Evolutionary conservation across 2,888 invertebrate genomes (phyloP).

Genomic region (Agriotes lineatus): DNA sequence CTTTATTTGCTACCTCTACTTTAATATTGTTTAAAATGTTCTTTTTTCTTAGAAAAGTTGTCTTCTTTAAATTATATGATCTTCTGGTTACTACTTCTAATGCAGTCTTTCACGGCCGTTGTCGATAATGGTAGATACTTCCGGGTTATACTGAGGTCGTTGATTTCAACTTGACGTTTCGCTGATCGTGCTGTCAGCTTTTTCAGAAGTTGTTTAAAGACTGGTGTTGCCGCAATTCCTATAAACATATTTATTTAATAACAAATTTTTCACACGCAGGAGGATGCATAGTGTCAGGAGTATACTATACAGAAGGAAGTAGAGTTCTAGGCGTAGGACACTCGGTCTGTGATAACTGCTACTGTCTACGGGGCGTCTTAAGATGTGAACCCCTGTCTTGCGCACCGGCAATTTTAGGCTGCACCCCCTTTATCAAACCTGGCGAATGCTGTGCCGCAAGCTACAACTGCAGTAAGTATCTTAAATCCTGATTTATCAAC

Average conservation of each 20-base stretch:
- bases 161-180: too few species aligned
- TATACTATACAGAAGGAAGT: constrained; percentile 78
- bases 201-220: too few species aligned
- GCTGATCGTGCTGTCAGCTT: too few species aligned
- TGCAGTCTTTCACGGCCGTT: too few species aligned
- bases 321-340: constrained; percentile 72
- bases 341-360: constrained; percentile 82
- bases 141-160: too few species aligned
- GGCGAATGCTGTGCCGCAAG: constrained; percentile 89
- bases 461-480: constrained; percentile 80
- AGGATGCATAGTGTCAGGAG: constrained; percentile 75
- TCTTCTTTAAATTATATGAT: too few species aligned
- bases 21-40: too few species aligned
- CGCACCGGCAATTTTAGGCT: constrained; percentile 80
- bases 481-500: background rate
- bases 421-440: constrained; percentile 78
- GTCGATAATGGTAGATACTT: too few species aligned
- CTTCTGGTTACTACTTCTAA: too few species aligned
- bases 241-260: background rate
- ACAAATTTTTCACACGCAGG: constrained; percentile 46
- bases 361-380: constrained; percentile 80
- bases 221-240: background rate
- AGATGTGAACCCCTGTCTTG: constrained; percentile 83
- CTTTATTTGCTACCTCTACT: too few species aligned
- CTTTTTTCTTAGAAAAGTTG: too few species aligned